phyloP scores from a whole-genome alignment of 2,113 vertebrate genomes.

The Lota lota region DNA sequence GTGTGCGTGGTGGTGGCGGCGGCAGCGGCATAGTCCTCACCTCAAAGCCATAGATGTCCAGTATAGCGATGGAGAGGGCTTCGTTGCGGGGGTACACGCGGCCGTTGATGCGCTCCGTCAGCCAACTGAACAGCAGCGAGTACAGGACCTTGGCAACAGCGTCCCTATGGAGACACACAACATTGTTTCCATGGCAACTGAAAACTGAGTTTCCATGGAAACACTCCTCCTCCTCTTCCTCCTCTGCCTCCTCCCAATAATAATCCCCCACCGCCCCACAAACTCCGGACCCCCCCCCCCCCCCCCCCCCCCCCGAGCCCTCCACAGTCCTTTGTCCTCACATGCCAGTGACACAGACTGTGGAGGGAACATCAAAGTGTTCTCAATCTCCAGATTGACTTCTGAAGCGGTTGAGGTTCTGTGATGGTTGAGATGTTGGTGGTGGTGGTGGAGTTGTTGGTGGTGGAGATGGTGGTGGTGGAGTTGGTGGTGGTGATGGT shows the following conservation, averaged over 20 bases:
- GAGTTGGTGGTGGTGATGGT: no score
- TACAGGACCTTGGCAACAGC: conserved; percentile 98
- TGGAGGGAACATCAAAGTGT: background rate
- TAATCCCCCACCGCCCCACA: no score
- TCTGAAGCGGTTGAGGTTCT: conserved; percentile 3
- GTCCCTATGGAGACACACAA: conserved; percentile 80
- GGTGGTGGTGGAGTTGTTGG: no score
- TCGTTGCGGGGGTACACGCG: conserved; percentile 87
- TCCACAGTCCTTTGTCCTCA: conserved; percentile 57
- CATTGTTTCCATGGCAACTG: conserved; percentile 66
- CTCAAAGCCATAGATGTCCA: conserved; percentile 98
- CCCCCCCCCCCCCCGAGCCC: conserved; percentile 30
- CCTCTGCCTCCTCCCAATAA: conserved; percentile 59
- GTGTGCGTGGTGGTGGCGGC: background rate
- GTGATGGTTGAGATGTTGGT: background rate
- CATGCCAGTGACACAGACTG: conserved; percentile 23
- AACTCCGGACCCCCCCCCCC: conserved; percentile 13
- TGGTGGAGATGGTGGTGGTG: background rate
- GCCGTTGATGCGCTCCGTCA: conserved; percentile 88
- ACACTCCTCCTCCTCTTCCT: conserved; percentile 29
- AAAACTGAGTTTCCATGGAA: conserved; percentile 66
- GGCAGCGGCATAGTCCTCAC: conserved; percentile 53
- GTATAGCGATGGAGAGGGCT: conserved; percentile 86
- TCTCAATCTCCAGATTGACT: conserved; percentile 43
- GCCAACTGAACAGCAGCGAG: conserved; percentile 91